phyloP scores from a whole-genome alignment of 2,797 vertebrate species.

The Anguilla obscura region DNA sequence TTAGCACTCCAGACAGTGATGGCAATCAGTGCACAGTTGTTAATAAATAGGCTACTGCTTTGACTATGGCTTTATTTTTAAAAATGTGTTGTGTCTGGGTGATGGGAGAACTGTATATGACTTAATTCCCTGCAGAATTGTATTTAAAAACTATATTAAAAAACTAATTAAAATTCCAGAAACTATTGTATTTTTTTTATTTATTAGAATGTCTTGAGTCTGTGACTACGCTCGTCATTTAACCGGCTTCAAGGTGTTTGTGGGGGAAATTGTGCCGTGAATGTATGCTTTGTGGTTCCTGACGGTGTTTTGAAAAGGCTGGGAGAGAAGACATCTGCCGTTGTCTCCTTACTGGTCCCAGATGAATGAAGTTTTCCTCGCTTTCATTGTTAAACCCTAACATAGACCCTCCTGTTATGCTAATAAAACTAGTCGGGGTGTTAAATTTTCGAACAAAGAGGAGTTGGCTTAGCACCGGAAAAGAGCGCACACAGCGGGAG shows the following conservation, averaged over 20 bases:
- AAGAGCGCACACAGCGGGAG: not conserved
- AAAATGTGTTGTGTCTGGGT: constrained; percentile 45
- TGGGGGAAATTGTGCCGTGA: not conserved
- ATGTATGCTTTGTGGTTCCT: not conserved
- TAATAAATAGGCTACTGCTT: constrained; percentile 54
- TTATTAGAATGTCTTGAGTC: constrained; percentile 36
- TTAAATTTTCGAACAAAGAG: constrained; percentile 48
- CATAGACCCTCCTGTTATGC: constrained; percentile 58
- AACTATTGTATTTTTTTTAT: constrained; percentile 34
- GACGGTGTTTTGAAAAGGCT: not conserved
- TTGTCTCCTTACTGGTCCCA: not conserved
- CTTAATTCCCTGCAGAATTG: constrained; percentile 27
- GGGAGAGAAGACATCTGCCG: not conserved
- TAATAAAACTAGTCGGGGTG: constrained; percentile 59
- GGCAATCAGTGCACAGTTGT: constrained; percentile 60
- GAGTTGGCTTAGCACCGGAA: not conserved
- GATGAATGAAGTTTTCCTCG: not conserved
- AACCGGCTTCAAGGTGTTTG: not conserved
- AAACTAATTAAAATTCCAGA: not conserved
- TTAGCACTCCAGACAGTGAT: constrained; percentile 43
- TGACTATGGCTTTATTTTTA: constrained; percentile 60
- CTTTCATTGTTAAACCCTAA: constrained; percentile 19
- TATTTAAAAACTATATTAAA: constrained; percentile 29
- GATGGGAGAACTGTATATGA: constrained; percentile 51
- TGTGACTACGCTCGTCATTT: not conserved